Base-by-base conservation (phyloP, 2,113 vertebrate species). In the Seriola dumerili region DNA sequence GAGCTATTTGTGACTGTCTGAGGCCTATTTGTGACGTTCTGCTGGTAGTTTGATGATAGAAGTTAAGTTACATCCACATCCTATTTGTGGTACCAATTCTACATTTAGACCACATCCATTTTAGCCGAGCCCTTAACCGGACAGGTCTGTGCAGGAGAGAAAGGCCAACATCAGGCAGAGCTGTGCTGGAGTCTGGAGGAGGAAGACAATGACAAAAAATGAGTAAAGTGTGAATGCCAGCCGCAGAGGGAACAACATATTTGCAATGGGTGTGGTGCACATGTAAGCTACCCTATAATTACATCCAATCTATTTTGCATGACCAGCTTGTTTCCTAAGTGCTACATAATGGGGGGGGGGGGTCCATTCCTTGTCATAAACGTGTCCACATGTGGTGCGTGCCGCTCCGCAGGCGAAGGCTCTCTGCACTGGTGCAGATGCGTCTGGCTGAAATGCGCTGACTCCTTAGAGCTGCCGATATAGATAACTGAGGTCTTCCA, bases 401-500 rank as follows among this genome's bases (percentile, higher is more conserved):
- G 72, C 29, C 63, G 78, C 38, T 82, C 48, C 67, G 19, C 70
- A 70, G 62, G 54, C 4, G 42, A 69, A 69, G 54, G 17, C 65
- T 70, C 71, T 79, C 64, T 78, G 81, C 79, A 48, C 25, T 14
- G 46, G 58, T 85, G 71, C 84, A 86, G 78, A 91, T 85, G 83
- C 64, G 58, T 78, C 68, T 36, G 61, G 80, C 58, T 89, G 80
- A 91, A 91, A 91, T 89, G 88, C 13, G 85, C 85, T 89, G 85
- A 90, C 85, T 92, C 83, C 34, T 72, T n/a, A 59, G 80, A 78
- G 86, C 84, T 83, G 14, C 68, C 9, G 80, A 78, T 83, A 91
- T 73, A 91, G 88, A 91, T 91, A 89, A 90, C 91, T 25, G 81
- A 85, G 85, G 80, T 89, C 86, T 36, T 74, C 48, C 83, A 79